These are phyloP conservation scores for Anguilla japonica DNA, from an alignment of 2,113 vertebrate species.

Conservation along the genomic window DNA sequence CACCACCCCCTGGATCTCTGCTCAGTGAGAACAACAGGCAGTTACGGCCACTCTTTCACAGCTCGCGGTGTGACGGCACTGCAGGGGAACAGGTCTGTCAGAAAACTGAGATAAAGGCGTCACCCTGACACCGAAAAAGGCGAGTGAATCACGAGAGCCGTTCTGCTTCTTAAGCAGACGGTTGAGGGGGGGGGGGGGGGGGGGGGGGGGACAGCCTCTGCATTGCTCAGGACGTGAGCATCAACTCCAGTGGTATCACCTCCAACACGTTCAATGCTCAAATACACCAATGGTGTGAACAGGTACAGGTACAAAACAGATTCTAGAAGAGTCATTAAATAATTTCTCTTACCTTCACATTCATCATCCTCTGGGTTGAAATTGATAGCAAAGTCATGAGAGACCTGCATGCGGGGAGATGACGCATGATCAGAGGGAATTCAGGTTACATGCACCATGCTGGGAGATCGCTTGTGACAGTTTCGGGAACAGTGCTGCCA, in stretches of 20 bases:
- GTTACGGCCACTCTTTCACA: not conserved
- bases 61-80: not conserved
- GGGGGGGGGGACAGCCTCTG: not conserved
- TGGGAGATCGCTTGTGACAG: not conserved
- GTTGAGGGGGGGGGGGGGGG: not conserved
- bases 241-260: not conserved
- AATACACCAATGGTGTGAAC: not conserved
- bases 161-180: not conserved
- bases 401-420: slow-evolving; percentile 72
- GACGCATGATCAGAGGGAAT: slow-evolving; percentile 16
- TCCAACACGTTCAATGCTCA: not conserved
- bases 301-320: not conserved
- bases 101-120: not conserved
- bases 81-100: not conserved
- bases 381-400: slow-evolving; percentile 95
- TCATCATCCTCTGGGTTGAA: slow-evolving; percentile 91
- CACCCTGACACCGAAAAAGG: not conserved
- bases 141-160: not conserved
- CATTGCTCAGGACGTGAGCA: not conserved
- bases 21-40: slow-evolving; percentile 41
- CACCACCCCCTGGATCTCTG: slow-evolving; percentile 92
- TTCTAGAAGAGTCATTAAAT: not conserved
- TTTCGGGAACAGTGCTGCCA: not conserved
- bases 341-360: slow-evolving; percentile 83
- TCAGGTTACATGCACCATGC: not conserved